These are phyloP conservation scores for Cassiopea xamachana DNA, from an alignment of 30 jellyfish, hydroid and myxozoan species.

Conservation along the genomic window DNA sequence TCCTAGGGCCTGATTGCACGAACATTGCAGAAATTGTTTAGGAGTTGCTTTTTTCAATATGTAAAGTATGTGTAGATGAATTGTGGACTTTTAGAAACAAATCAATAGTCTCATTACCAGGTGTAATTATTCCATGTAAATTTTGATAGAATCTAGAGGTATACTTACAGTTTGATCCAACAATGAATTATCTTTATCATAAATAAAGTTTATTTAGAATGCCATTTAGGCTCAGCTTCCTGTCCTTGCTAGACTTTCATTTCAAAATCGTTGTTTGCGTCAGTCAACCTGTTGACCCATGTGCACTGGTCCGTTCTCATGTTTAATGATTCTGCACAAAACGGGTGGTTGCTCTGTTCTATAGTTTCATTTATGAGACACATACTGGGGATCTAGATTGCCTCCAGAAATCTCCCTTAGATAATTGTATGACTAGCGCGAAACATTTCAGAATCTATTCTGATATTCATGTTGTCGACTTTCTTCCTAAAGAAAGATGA, in stretches of 20 bases:
- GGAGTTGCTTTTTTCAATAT: background rate
- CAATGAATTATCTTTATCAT: no score
- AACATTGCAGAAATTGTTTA: background rate
- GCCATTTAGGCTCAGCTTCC: background rate
- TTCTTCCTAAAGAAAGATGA: no score
- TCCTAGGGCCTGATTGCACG: background rate
- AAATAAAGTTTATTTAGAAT: background rate
- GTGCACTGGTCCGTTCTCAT: constrained; percentile 78
- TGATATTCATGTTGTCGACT: background rate
- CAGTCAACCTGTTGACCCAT: constrained; percentile 77
- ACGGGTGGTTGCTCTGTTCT: constrained; percentile 73
- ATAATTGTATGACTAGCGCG: background rate
- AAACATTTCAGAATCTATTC: background rate
- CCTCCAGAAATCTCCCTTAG: background rate
- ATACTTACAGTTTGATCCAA: no score
- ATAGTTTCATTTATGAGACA: background rate
- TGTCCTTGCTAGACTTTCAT: constrained; percentile 9
- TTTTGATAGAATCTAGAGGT: no score
- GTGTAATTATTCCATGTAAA: no score
- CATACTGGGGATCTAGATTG: background rate
- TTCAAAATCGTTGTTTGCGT: constrained; percentile 66
- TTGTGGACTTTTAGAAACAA: no score
- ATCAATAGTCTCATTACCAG: no score
- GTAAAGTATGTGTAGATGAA: background rate
- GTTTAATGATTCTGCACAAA: constrained; percentile 60